These are phyloP conservation scores for Ramphastos sulfuratus DNA, from an alignment of 2,113 vertebrate species.

Conservation along the genomic window DNA sequence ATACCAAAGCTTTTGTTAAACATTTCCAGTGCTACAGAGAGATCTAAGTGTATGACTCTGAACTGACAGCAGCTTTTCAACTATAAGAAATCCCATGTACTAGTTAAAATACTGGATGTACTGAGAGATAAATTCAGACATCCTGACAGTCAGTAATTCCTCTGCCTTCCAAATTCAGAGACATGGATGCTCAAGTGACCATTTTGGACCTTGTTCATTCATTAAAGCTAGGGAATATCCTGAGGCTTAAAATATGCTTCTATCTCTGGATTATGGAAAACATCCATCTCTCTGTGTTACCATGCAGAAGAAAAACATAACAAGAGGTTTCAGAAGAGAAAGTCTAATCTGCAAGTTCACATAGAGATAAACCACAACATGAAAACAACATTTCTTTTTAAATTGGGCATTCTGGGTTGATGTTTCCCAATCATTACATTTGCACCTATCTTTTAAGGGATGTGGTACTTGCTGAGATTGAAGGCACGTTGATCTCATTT, in stretches of 20 bases:
- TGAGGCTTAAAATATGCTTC: background rate
- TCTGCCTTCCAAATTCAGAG: background rate
- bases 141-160: background rate
- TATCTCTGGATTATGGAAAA: background rate
- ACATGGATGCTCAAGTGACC: background rate
- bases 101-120: background rate
- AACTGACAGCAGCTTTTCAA: background rate
- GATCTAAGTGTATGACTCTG: background rate
- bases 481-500: background rate
- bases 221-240: background rate
- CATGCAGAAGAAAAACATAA: background rate
- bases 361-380: background rate
- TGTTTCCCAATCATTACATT: background rate
- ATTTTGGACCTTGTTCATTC: background rate
- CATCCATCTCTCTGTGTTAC: background rate
- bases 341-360: background rate
- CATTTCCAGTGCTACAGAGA: background rate
- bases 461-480: background rate
- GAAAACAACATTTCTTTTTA: background rate
- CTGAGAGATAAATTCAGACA: background rate
- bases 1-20: constrained; percentile 9
- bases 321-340: background rate
- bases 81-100: background rate
- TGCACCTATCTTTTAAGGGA: background rate
- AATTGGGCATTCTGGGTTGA: background rate